phyloP scores from a whole-genome alignment of 1,140 invertebrate genomes.

The Diorhabda carinulata region DNA sequence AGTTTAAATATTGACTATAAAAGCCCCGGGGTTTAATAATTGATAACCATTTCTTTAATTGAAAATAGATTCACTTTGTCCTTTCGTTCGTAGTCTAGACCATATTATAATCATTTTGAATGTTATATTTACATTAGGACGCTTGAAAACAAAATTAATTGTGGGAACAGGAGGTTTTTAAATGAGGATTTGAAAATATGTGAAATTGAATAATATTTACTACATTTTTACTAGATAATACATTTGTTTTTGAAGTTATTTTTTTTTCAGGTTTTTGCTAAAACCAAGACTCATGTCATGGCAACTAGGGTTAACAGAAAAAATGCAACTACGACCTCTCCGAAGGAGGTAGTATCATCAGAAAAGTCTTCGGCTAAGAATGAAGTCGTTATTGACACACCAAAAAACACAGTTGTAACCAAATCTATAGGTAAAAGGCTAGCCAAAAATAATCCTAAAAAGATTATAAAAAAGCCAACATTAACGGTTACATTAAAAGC shows the following conservation, averaged over 20 bases:
- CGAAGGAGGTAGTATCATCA: slow-evolving; percentile 27
- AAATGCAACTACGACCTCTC: slow-evolving; percentile 25
- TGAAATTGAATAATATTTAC: too few relatives aligned
- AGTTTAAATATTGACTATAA: too few relatives aligned
- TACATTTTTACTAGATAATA: too few relatives aligned
- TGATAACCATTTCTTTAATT: too few relatives aligned
- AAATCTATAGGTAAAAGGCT: slow-evolving; percentile 28
- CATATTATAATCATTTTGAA: too few relatives aligned
- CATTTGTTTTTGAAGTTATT: neutral
- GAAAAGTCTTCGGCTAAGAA: slow-evolving; percentile 22
- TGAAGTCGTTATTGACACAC: neutral
- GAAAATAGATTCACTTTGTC: too few relatives aligned
- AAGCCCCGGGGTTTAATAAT: too few relatives aligned
- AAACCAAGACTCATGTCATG: slow-evolving; percentile 43
- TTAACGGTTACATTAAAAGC: slow-evolving; percentile 37
- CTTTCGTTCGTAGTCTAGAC: too few relatives aligned
- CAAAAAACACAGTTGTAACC: slow-evolving; percentile 12
- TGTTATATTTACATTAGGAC: too few relatives aligned
- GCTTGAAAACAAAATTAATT: too few relatives aligned
- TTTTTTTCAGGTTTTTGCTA: slow-evolving; percentile 1
- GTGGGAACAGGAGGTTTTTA: too few relatives aligned
- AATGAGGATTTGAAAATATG: too few relatives aligned
- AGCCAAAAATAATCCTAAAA: slow-evolving; percentile 26
- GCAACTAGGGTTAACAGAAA: slow-evolving; percentile 45
- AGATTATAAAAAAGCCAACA: slow-evolving; percentile 28